These are phyloP conservation scores for Carettochelys insculpta DNA, from an alignment of 2,113 vertebrate species.

Conservation along the genomic window DNA sequence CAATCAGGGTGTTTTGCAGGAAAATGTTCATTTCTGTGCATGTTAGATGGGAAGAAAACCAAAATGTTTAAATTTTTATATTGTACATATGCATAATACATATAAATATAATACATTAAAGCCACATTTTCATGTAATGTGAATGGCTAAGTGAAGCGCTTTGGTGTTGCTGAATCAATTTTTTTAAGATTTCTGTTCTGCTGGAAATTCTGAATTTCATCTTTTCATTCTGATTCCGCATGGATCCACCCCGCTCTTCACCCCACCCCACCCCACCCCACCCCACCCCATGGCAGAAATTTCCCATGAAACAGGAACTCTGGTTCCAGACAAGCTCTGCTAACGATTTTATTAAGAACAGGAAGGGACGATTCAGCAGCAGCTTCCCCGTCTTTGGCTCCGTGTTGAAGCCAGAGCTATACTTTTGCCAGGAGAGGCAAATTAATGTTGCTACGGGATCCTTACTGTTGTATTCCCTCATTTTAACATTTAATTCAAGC, in stretches of 20 bases:
- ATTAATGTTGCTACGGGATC: not conserved
- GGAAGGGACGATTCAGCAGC: not conserved
- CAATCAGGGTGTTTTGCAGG: not conserved
- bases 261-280: not conserved
- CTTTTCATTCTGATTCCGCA: not conserved
- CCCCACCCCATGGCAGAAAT: not conserved
- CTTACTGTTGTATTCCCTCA: not conserved
- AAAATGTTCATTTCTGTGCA: not conserved
- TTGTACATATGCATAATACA: not conserved
- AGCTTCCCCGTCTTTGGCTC: not conserved
- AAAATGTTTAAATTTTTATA: not conserved
- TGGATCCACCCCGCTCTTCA: too few species aligned
- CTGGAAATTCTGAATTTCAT: not conserved
- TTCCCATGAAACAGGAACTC: not conserved
- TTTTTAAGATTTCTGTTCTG: not conserved
- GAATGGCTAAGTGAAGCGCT: not conserved
- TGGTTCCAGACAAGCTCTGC: not conserved
- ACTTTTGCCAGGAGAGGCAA: not conserved
- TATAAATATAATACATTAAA: not conserved
- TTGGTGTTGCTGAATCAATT: not conserved
- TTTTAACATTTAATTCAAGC: not conserved
- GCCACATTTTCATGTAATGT: not conserved
- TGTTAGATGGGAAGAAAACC: not conserved
- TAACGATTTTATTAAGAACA: not conserved
- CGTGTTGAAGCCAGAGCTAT: not conserved